Evolutionary conservation across 1,140 invertebrate genomes (phyloP), one percentile per base, ranked within the genome.

Genomic region (Drosophila seguyi): DNA sequence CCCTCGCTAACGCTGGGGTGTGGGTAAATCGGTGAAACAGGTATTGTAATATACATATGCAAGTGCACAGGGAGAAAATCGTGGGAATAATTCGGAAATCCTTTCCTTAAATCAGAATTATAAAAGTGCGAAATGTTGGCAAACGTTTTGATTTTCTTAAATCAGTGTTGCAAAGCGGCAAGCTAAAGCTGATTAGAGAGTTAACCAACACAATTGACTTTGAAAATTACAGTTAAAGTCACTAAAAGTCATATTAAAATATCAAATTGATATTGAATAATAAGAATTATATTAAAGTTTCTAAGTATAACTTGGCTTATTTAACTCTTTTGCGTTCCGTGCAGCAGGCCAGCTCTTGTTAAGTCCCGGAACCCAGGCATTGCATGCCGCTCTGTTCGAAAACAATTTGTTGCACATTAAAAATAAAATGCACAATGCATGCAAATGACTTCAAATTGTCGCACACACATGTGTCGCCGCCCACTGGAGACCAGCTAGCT

Each of bases 361-460:
- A 75, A 41, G 58, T 31, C 42, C 42, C 27, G 60, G 69, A 22
- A 58, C 73, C 73, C 50, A 48, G 31, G 71, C 84, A 88, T 86
- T 82, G 84, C 81, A 84, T 84, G 81, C 63, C 77, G 75, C 84
- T 82, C 16, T n/a, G 85, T 78, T 88, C 84, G 79, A 87, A 87
- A 87, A 87, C 83, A 84, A 87, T 87, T 87, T 87, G 83, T 82
- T 83, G 84, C 76, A 88, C 83, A 87, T 88, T 87, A 86, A 86
- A 68, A 73, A 73, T 41, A 71, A 84, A 85, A 86, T 80, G 84
- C 72, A 87, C 83, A 87, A 87, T 88, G 83, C 83, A 87, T 88
- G 83, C 83, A 87, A 87, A 87, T 87, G 83, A 87, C 84, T 87
- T 84, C 61, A 87, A 87, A 88, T 88, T 87, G 83, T 58, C 74